Evolutionary conservation across 1,140 invertebrate genomes (phyloP), one percentile per base, ranked within the genome.

Genomic region (Asbolus verrucosus): DNA sequence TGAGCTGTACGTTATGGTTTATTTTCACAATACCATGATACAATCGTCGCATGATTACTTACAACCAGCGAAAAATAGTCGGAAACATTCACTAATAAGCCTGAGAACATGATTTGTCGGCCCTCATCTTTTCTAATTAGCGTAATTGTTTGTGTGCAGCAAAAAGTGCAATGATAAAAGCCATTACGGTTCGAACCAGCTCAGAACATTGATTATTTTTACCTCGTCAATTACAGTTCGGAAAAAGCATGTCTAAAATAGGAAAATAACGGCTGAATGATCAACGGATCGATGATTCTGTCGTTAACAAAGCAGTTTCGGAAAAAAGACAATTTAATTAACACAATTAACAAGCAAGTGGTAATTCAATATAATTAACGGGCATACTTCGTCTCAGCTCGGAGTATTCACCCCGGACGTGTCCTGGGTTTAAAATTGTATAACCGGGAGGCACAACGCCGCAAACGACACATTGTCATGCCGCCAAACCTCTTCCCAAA

Each of bases 241-340:
- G 4, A 8, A 30, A 30, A 8, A 30, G 9, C 4, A 30, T n/a
- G 3, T 27, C 46, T 27, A 54, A 27, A 54, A 54, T 54, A 54
- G 46, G 21, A n/a, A 13, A 43, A 24, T 24, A 54, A 54, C 46
- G 46, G 19, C 11, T 6, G 0, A 30, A 54, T 54, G 27, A n/a
- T 11, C 1, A 27, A 9, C 6, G 46, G 14, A 54, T 54, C 21
- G 46, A 54, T 13, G 21, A 54, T 54, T 54, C 19, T 54, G 46
- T 54, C 46, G 46, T 54, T 54, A 50, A 54, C 46, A 54, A 54
- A 54, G 43, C 63, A 24, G n/a, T 6, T 13, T 13, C 16, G 11
- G 14, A 50, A 67, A 67, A 68, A 68, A 68, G 66, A 68, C 66
- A 68, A 68, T 68, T 59, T 68, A 68, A 68, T 68, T 68, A 68